Conservation (phyloP, 2,113 vertebrate species). For the Vimba vimba region DNA sequence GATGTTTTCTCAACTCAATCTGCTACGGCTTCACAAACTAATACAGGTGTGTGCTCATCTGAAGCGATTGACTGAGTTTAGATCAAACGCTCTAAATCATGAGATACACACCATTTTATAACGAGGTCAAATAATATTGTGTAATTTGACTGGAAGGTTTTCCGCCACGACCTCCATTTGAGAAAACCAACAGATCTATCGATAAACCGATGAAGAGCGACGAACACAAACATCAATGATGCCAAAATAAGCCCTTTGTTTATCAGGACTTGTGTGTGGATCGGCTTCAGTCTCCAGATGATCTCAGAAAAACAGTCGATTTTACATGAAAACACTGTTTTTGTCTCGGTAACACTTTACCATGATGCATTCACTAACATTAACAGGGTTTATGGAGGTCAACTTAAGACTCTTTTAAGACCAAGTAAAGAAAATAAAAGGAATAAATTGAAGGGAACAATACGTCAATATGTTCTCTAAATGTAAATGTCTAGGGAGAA, state of each 20-base stretch:
- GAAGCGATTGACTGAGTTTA: background rate
- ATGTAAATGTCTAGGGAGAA: too few relatives aligned
- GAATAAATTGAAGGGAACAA: too few relatives aligned
- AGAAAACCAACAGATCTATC: background rate
- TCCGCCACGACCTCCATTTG: background rate
- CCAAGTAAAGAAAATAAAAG: too few relatives aligned
- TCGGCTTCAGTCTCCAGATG: background rate
- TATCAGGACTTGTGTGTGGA: background rate
- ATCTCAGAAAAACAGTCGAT: background rate
- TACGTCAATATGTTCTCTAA: too few relatives aligned
- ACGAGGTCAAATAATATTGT: background rate
- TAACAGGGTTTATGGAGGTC: too few relatives aligned
- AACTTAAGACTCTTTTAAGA: too few relatives aligned
- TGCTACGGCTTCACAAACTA: background rate
- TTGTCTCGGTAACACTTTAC: too few relatives aligned
- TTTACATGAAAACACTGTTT: background rate
- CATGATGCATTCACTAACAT: too few relatives aligned
- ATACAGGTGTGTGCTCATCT: too few relatives aligned
- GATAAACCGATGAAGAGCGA: background rate
- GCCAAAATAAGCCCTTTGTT: background rate
- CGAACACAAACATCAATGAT: background rate
- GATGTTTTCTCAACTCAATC: constrained; percentile 23
- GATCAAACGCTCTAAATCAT: background rate
- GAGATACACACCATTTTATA: background rate
- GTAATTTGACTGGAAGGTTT: background rate